Evolutionary conservation across 2,797 vertebrate genomes (phyloP).

Genomic region (Anabas testudineus): DNA sequence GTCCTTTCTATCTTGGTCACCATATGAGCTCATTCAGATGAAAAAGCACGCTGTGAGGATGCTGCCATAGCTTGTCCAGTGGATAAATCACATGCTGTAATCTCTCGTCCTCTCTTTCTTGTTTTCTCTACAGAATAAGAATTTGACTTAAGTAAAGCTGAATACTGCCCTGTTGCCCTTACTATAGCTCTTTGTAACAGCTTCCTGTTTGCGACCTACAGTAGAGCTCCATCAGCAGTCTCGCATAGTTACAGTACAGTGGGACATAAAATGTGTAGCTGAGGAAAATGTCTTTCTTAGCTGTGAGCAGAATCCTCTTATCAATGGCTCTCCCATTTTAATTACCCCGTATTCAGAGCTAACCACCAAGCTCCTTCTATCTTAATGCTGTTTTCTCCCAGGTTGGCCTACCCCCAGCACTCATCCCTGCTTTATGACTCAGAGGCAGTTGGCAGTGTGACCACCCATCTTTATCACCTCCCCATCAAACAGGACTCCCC

Average conservation of each 20-base stretch:
- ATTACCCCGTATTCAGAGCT: conserved; percentile 60
- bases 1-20: conserved; percentile 36
- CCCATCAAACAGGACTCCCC: conserved; percentile 69
- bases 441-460: conserved; percentile 70
- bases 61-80: conserved; percentile 20
- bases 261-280: conserved; percentile 35
- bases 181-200: not conserved
- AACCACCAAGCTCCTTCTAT: conserved; percentile 39
- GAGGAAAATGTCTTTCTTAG: conserved; percentile 44
- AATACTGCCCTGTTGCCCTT: conserved; percentile 18
- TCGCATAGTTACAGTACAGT: conserved; percentile 18
- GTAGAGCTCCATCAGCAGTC: conserved; percentile 27
- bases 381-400: conserved; percentile 29
- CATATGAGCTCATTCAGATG: conserved; percentile 39
- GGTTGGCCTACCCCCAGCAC: conserved; percentile 14
- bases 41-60: conserved; percentile 20
- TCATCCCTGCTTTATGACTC: conserved; percentile 52
- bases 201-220: too few species aligned
- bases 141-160: not conserved
- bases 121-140: conserved; percentile 6
- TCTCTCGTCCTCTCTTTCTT: conserved; percentile 14
- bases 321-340: conserved; percentile 56
- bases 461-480: conserved; percentile 72
- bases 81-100: conserved; percentile 25
- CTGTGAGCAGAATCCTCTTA: conserved; percentile 52